phyloP scores from a whole-genome alignment of 2,797 vertebrate species.

The Erpetoichthys calabaricus region DNA sequence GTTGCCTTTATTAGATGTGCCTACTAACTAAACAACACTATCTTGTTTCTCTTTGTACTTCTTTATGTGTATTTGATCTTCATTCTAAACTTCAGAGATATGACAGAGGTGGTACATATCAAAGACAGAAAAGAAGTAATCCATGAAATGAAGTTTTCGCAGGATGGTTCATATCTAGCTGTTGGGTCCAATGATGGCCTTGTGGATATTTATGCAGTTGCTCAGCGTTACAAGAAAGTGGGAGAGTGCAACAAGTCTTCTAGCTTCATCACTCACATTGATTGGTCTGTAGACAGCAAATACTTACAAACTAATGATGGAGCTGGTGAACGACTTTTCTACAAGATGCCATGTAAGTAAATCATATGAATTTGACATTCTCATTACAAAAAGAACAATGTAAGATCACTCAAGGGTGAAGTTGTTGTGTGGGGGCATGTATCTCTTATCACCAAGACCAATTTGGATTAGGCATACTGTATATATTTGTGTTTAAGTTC shows the following conservation, averaged over 20 bases:
- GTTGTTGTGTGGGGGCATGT: too few species aligned
- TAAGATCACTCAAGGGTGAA: too few species aligned
- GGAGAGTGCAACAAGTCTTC: slow-evolving; percentile 78
- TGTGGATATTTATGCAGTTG: slow-evolving; percentile 78
- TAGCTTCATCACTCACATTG: slow-evolving; percentile 87
- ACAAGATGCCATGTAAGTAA: slow-evolving; percentile 76
- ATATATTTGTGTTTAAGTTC: too few species aligned
- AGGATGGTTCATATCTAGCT: slow-evolving; percentile 75
- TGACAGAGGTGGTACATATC: slow-evolving; percentile 95
- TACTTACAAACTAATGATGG: slow-evolving; percentile 87
- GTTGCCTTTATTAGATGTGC: too few species aligned
- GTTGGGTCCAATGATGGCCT: slow-evolving; percentile 85
- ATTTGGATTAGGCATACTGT: too few species aligned
- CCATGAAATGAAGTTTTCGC: slow-evolving; percentile 92
- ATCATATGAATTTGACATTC: neutral
- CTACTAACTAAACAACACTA: neutral
- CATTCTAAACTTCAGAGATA: slow-evolving; percentile 57
- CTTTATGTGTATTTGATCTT: neutral
- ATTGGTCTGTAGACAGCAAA: slow-evolving; percentile 90
- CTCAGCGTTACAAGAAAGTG: slow-evolving; percentile 87
- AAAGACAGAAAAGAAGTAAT: slow-evolving; percentile 93
- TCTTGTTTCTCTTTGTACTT: neutral
- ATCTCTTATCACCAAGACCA: too few species aligned
- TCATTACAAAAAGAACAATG: too few species aligned
- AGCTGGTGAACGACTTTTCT: slow-evolving; percentile 73